Conservation (phyloP, 1,140 invertebrate species). For the Aphaenogaster floridana region DNA sequence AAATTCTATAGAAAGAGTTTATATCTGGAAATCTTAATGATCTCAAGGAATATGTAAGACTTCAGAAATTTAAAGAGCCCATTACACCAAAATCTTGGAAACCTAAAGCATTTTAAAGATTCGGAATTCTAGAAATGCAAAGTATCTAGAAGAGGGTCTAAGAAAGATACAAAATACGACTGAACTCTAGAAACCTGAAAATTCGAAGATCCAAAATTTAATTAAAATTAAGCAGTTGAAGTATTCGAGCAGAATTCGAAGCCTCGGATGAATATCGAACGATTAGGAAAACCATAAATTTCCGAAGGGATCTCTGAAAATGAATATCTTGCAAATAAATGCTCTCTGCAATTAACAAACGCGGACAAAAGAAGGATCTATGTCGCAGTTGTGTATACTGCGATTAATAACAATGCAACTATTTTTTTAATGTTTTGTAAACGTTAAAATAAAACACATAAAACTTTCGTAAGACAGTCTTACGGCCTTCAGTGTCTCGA, state of each 20-base stretch:
- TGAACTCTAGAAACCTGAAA: not conserved
- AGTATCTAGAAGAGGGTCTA: not conserved
- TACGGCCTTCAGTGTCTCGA: not conserved
- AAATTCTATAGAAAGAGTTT: not conserved
- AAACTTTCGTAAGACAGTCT: not conserved
- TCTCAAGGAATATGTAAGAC: not conserved
- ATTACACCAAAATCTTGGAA: not conserved
- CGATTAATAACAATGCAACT: not conserved
- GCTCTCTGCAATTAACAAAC: not conserved
- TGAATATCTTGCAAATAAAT: not conserved
- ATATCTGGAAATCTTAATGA: not conserved
- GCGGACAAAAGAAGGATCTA: not conserved
- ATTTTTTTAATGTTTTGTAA: not conserved
- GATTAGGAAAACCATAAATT: not conserved
- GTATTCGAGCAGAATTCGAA: not conserved
- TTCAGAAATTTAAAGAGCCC: not conserved
- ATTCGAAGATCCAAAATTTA: not conserved
- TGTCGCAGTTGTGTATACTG: not conserved
- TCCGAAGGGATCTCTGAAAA: not conserved
- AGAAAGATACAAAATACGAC: slow-evolving; percentile 1
- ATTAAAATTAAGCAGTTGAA: not conserved
- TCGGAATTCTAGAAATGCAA: not conserved
- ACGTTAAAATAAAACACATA: too few species aligned
- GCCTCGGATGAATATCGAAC: not conserved
- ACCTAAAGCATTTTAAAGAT: not conserved